These are phyloP conservation scores for Hippocampus kuda DNA, from an alignment of 2,797 vertebrate species.

Conservation along the genomic window DNA sequence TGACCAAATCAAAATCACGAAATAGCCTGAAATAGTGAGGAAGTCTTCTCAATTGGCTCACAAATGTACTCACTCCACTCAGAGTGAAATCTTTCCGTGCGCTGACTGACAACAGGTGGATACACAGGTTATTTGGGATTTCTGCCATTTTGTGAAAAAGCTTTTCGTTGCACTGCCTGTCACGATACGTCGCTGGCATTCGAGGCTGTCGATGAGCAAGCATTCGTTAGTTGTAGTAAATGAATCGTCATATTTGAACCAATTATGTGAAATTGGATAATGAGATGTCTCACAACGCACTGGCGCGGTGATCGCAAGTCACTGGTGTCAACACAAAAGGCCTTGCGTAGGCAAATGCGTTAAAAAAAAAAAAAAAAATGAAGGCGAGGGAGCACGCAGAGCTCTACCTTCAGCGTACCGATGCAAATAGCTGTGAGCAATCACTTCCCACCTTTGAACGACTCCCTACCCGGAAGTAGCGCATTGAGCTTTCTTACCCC, in stretches of 20 bases:
- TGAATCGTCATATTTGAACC: no score
- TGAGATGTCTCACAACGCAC: no score
- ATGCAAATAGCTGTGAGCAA: neutral
- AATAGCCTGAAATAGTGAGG: neutral
- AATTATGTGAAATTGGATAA: no score
- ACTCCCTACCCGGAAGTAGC: neutral
- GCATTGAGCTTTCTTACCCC: slow-evolving; percentile 30
- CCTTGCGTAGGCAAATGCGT: neutral
- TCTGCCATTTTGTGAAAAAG: neutral
- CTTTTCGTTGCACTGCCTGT: no score
- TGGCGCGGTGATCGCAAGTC: no score
- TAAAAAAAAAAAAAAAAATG: neutral
- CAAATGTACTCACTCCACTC: neutral
- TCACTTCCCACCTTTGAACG: neutral
- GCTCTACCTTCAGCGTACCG: no score
- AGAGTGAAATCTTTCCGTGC: neutral
- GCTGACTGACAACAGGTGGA: neutral
- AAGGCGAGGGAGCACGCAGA: no score
- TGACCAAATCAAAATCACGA: no score
- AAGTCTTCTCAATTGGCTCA: neutral
- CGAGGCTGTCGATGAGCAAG: no score
- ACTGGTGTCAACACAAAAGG: no score
- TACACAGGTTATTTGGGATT: neutral
- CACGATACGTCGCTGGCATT: no score
- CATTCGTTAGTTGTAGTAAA: no score